Evolutionary conservation across 2,797 vertebrate species (phyloP), one percentile per base, ranked within the genome.

Genomic region (Aldrovandia affinis): DNA sequence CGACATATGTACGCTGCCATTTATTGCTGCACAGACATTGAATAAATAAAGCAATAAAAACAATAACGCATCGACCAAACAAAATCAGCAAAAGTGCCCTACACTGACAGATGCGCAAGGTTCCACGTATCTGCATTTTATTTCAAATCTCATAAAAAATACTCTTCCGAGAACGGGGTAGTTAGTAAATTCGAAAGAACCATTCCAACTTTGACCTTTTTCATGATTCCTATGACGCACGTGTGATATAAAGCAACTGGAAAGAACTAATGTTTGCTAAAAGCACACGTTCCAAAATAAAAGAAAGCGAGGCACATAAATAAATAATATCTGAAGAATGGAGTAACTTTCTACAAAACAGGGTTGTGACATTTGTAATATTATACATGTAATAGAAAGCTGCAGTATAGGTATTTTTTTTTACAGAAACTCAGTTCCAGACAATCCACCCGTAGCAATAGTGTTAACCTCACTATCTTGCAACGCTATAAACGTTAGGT

Each of bases 41-140:
- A 77, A 25, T 22, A 47, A 25, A 47, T 42, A 77, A 47, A 44
- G 20, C 20, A 47, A 4, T 47, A 28, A 77, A 12, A n/a, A 47
- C 42, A 44, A n/a, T 44, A 22, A 77, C 39, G 47, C 42, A 42
- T 47, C 2, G 22, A 77, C 73, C 25, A 44, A 77, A 47, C 42
- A 22, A 44, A 77, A n/a, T 25, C 22, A 20, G 2, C 20, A 28
- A 10, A 65, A 73, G 36, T 39, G 68, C 42, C 39, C 73, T 12
- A 47, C 39, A 77, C 39, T 25, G 33, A 39, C 33, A 44, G 25
- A 6, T 44, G 39, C 73, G 73, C 22, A 47, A 1, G 39, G 10
- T 22, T 77, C 73, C 73, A 77, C 73, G 73, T 47, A 39, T 77
- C 73, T 25, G 28, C 22, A 47, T 47, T 25, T 44, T 77, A 77